Percentiles rank a stretch among this genome's conserved stretches.
Conservation (phyloP, 2,888 invertebrate species). For the Caenorhabditis imperialis region DNA sequence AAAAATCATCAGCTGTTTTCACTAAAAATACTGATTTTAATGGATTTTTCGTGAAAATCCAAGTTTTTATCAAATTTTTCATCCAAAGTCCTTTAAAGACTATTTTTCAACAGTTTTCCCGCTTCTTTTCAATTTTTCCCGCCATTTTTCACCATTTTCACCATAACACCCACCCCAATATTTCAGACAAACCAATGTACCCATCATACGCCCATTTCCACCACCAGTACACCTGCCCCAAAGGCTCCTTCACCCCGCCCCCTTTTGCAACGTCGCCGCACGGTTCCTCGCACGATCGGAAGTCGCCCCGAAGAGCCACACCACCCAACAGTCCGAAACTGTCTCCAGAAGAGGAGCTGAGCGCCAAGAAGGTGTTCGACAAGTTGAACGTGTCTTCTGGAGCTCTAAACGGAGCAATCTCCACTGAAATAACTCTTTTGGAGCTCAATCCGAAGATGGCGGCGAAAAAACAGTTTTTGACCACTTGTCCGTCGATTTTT, state of each 20-base stretch:
- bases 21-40: no score
- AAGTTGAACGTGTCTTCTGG: constrained; percentile 27
- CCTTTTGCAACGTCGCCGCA: constrained; percentile 2
- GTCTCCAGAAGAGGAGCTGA: constrained; percentile 24
- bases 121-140: no score
- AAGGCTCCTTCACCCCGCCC: neutral
- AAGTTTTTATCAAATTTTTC: no score
- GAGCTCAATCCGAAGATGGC: constrained; percentile 34
- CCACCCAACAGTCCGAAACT: constrained; percentile 13
- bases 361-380: constrained; percentile 37
- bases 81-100: no score
- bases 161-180: no score
- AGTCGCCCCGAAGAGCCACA: neutral
- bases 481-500: neutral
- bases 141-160: no score
- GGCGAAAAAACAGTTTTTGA: constrained; percentile 1
- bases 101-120: no score
- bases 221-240: constrained; percentile 42
- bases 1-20: no score
- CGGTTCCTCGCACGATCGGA: neutral
- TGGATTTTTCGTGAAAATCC: no score
- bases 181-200: constrained; percentile 22
- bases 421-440: constrained; percentile 40
- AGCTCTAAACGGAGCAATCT: neutral
- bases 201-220: constrained; percentile 51